phyloP scores from a whole-genome alignment of 2,797 vertebrate genomes.

The Pseudomugil tenellus region DNA sequence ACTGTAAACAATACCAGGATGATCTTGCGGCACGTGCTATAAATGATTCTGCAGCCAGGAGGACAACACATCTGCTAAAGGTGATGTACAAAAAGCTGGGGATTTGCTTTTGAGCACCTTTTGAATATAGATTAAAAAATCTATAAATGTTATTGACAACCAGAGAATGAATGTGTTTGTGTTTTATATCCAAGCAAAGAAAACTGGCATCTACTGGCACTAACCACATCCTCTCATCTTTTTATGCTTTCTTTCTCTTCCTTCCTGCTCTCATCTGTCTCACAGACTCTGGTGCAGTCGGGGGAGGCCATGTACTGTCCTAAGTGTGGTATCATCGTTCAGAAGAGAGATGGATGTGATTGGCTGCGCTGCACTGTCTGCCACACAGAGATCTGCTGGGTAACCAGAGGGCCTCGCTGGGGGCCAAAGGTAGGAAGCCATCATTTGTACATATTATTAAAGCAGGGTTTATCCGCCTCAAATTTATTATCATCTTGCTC shows the following conservation, averaged over 20 bases:
- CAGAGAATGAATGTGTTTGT: constrained; percentile 4
- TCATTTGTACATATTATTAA: not conserved
- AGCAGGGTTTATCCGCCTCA: not conserved
- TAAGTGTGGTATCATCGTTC: constrained; percentile 86
- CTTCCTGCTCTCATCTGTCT: not conserved
- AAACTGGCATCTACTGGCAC: constrained; percentile 4
- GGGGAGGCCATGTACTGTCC: constrained; percentile 88
- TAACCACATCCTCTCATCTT: constrained; percentile 8
- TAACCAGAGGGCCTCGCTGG: constrained; percentile 86
- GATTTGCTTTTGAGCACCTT: not conserved
- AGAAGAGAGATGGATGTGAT: constrained; percentile 88
- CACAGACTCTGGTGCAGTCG: constrained; percentile 84
- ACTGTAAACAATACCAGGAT: constrained; percentile 90
- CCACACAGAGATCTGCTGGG: constrained; percentile 89
- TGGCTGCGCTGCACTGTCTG: constrained; percentile 88
- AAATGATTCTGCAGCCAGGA: constrained; percentile 85
- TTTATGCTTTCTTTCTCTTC: not conserved
- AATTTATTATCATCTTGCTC: not conserved
- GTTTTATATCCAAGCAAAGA: not conserved
- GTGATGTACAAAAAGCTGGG: constrained; percentile 52
- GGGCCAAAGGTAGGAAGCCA: constrained; percentile 77
- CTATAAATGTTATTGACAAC: not conserved
- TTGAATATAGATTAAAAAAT: not conserved
- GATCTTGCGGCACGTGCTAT: constrained; percentile 82
- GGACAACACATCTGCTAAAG: constrained; percentile 87